Percentiles rank a stretch among this genome's conserved stretches.
Evolutionary conservation across 2,797 vertebrate genomes (phyloP).

Genomic region (Bovichtus variegatus): DNA sequence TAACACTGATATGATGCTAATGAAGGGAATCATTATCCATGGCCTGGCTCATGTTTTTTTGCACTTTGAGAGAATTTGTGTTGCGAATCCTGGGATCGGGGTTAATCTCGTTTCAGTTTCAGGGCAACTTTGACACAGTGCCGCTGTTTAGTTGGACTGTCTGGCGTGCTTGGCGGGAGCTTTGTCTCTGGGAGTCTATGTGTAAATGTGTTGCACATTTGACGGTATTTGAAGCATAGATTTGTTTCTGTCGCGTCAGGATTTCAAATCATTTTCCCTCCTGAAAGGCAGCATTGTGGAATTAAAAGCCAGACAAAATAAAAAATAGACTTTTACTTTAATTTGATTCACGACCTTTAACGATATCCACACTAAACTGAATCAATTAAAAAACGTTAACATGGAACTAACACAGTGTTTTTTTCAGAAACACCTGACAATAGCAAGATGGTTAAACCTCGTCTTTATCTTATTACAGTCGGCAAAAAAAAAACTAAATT

Average conservation of each 20-base stretch:
- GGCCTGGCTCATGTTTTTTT: constrained; percentile 50
- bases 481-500: not conserved
- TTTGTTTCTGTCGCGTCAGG: constrained; percentile 35
- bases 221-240: constrained; percentile 23
- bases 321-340: not conserved
- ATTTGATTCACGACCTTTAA: too few relatives aligned
- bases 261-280: constrained; percentile 18
- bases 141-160: constrained; percentile 30
- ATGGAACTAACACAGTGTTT: not conserved
- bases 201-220: not conserved
- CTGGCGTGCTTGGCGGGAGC: constrained; percentile 21
- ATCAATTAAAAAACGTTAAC: not conserved
- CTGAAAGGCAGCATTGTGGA: constrained; percentile 32
- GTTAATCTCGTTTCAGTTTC: constrained; percentile 77
- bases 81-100: constrained; percentile 53
- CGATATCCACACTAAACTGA: not conserved
- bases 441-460: not conserved
- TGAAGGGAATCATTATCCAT: constrained; percentile 75
- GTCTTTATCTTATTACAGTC: not conserved
- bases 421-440: not conserved
- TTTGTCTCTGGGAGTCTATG: constrained; percentile 6
- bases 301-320: constrained; percentile 27
- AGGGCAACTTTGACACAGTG: constrained; percentile 67
- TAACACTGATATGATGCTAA: constrained; percentile 74
- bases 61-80: constrained; percentile 74